These are phyloP conservation scores for Synergus gifuensis DNA, from an alignment of 2,888 invertebrate genomes.

Conservation along the genomic window DNA sequence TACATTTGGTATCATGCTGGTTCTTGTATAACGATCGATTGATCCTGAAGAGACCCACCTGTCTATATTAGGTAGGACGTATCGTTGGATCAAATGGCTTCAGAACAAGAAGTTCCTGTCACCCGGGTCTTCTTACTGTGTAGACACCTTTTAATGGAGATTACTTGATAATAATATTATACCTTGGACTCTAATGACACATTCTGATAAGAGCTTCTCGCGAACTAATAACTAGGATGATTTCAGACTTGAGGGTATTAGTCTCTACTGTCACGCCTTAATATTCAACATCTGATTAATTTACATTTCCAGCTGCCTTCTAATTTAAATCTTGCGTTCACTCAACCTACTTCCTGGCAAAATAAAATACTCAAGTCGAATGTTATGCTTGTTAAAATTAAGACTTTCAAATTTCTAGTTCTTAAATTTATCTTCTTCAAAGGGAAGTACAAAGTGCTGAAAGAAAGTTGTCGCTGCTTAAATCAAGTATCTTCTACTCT, in stretches of 20 bases:
- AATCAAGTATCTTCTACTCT: too few relatives aligned
- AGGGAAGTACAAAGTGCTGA: not conserved
- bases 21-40: constrained; percentile 4
- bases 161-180: constrained; percentile 31
- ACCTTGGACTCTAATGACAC: not conserved
- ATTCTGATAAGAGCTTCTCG: not conserved
- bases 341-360: not conserved
- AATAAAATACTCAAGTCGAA: not conserved
- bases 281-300: constrained; percentile 29
- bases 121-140: constrained; percentile 1
- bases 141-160: constrained; percentile 45
- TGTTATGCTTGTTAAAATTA: not conserved
- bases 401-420: not conserved
- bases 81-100: constrained; percentile 43
- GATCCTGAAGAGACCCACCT: constrained; percentile 29
- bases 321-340: constrained; percentile 15
- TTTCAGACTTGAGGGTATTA: not conserved
- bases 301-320: not conserved
- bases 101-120: constrained; percentile 39
- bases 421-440: not conserved
- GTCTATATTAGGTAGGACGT: constrained; percentile 46
- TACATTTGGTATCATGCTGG: constrained; percentile 32
- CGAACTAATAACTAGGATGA: not conserved
- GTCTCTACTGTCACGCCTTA: constrained; percentile 8
- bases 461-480: too few relatives aligned